Percentiles rank a stretch among this genome's conserved stretches.
Evolutionary conservation across 2,888 invertebrate genomes (phyloP).

Genomic region (Dryocosmus kuriphilus): DNA sequence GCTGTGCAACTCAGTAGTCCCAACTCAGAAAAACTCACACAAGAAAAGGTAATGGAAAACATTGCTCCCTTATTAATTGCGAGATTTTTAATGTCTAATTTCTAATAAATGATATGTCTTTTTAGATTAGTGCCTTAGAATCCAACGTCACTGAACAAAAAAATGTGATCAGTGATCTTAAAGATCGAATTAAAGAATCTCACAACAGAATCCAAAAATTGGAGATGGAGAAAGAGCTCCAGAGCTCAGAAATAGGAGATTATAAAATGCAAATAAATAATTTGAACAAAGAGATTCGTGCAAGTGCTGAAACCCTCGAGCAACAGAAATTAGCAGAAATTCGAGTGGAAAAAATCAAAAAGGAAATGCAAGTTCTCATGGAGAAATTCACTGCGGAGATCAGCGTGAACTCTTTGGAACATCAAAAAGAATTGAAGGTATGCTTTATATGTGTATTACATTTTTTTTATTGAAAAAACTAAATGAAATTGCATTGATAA

Average conservation of each 20-base stretch:
- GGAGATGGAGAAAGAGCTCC: conserved; percentile 81
- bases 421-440: conserved; percentile 68
- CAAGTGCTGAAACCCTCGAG: conserved; percentile 64
- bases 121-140: conserved; percentile 74
- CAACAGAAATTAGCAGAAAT: conserved; percentile 70
- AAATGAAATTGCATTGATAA: too few relatives aligned
- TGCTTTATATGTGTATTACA: conserved; percentile 10
- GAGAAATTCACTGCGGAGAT: conserved; percentile 69
- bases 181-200: conserved; percentile 61
- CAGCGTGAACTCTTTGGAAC: conserved; percentile 61
- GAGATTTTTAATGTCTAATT: not conserved
- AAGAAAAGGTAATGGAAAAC: conserved; percentile 61
- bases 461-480: too few relatives aligned
- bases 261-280: conserved; percentile 69
- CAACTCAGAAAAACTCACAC: conserved; percentile 63
- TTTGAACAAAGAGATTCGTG: conserved; percentile 68
- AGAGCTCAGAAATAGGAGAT: conserved; percentile 75
- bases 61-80: not conserved
- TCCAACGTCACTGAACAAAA: conserved; percentile 61
- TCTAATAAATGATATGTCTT: conserved; percentile 55
- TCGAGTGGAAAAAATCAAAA: conserved; percentile 71
- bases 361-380: conserved; percentile 70
- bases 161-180: conserved; percentile 60
- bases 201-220: conserved; percentile 74
- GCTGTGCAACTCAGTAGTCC: conserved; percentile 81